Percentiles rank a stretch among this genome's conserved stretches.
phyloP scores from a whole-genome alignment of 2,113 vertebrate species.

The Phaethornis superciliosus region DNA sequence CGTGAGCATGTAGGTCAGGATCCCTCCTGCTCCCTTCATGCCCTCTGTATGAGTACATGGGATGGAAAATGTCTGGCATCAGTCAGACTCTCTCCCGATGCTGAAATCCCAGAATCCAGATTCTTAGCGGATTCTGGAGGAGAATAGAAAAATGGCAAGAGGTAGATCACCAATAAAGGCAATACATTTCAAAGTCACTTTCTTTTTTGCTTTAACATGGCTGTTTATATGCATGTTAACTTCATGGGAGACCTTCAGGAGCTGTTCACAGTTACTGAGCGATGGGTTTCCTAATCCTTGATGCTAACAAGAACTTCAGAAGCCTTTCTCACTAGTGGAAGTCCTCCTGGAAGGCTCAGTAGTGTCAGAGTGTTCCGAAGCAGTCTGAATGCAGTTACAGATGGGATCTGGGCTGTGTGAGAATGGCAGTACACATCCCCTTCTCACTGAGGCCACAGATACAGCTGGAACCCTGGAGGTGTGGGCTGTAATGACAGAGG shows the following conservation, averaged over 20 bases:
- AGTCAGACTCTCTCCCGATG: background rate
- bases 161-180: background rate
- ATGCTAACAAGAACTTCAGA: background rate
- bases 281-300: background rate
- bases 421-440: background rate
- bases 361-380: background rate
- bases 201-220: background rate
- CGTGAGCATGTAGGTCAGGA: background rate
- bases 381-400: background rate
- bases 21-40: background rate
- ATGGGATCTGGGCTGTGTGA: rapidly evolving
- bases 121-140: background rate
- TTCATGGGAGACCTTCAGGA: background rate
- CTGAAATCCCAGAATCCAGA: background rate
- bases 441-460: background rate
- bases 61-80: background rate
- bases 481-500: background rate
- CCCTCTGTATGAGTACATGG: rapidly evolving
- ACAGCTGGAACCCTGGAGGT: background rate
- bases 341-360: background rate
- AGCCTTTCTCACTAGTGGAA: background rate
- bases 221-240: background rate
- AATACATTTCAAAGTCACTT: background rate
- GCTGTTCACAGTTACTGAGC: background rate
- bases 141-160: background rate